Base-by-base conservation (phyloP, 2,113 vertebrate genomes). In the Ploceus nigricollis region DNA sequence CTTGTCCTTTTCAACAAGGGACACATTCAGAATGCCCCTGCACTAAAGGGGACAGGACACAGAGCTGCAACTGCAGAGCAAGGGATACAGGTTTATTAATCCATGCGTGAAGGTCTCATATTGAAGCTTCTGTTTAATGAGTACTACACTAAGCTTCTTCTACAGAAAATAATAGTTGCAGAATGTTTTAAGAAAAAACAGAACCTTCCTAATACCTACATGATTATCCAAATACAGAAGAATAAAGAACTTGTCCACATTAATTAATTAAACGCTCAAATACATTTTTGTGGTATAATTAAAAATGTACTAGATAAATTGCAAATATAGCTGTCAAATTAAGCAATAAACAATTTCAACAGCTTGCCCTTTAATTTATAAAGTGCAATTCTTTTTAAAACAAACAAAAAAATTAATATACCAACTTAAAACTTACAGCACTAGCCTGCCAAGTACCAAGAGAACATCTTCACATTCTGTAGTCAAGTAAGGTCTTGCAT, bases 401-500 rank as follows among this genome's bases (percentile, higher is more conserved):
- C 48, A 68, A 80, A 12, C 40, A 42, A 25, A 72, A 11, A 94
- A 68, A 31, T 4, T 25, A 47, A 87, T 33, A 72, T 78, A 97
- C 37, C 93, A 87, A 63, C 78, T 93, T 70, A 87, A 91, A 91
- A 99, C 99, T 99, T 98, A 99, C 99, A 99, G 97, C 90, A 99
- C 99, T 89, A 99, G 98, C 97, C 99, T 98, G 97, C 99, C 99
- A 95, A 99, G 98, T 82, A 99, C 99, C 82, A 99, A 98, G 82
- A 99, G 98, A 79, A 99, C 99, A 94, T 98, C 99, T 98, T 99
- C 99, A 48, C 99, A 99, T 96, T 99, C 99, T 54, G 98, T 98
- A 63, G 99, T 99, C 97, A 99, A 98, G 97, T 99, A 99, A 35
- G 99, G 99, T 96, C 99, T 98, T 63, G 99, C 99, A 37, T 98